phyloP scores from a whole-genome alignment of 2,797 vertebrate genomes.

The Siniperca scherzeri region DNA sequence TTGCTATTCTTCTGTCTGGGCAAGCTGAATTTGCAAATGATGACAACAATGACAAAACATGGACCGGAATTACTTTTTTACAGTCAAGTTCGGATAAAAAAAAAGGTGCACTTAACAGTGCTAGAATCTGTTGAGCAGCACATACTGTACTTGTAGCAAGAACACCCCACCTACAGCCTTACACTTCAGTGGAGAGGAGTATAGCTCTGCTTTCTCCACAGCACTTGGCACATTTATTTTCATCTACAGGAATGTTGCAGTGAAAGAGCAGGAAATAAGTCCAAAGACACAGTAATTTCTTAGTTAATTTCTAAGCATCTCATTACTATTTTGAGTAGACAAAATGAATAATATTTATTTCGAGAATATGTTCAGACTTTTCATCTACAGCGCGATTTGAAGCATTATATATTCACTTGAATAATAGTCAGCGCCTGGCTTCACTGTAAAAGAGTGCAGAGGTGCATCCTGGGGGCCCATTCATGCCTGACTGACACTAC shows the following conservation, averaged over 20 bases:
- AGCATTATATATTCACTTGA: neutral
- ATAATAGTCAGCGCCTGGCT: constrained; percentile 35
- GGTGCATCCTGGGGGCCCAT: constrained; percentile 53
- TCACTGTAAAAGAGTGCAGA: constrained; percentile 34
- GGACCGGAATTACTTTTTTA: constrained; percentile 16
- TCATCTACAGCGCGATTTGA: constrained; percentile 7
- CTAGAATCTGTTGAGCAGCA: constrained; percentile 10
- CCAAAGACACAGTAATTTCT: neutral
- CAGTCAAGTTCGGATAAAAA: constrained; percentile 5
- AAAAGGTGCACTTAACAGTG: constrained; percentile 27
- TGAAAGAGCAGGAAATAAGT: neutral
- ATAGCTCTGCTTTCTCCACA: constrained; percentile 12
- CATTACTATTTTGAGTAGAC: neutral
- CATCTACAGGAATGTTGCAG: constrained; percentile 4
- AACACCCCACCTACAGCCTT: constrained; percentile 8
- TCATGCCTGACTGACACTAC: constrained; percentile 72
- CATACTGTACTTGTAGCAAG: constrained; percentile 9
- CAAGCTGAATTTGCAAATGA: constrained; percentile 6
- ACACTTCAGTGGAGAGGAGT: constrained; percentile 22
- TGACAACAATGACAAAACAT: constrained; percentile 13
- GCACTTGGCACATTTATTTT: constrained; percentile 42
- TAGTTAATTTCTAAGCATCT: neutral
- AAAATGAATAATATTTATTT: neutral
- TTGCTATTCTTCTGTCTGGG: constrained; percentile 8
- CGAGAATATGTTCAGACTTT: neutral